phyloP scores from a whole-genome alignment of 2,113 vertebrate species.

The Peromyscus maniculatus region DNA sequence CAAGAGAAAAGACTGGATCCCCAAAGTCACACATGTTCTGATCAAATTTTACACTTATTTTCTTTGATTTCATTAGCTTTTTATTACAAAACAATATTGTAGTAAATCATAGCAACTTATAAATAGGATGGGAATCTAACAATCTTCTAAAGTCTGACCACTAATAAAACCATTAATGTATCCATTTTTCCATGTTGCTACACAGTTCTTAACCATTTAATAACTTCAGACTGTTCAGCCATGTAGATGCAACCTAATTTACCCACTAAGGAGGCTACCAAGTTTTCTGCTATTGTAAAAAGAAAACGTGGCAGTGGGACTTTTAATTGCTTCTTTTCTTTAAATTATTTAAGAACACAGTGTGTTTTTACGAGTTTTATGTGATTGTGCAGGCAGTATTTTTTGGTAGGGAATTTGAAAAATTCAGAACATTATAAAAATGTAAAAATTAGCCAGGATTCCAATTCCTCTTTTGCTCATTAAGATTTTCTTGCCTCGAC shows the following conservation, averaged over 20 bases:
- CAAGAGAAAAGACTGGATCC: background rate
- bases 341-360: background rate
- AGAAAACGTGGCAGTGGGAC: background rate
- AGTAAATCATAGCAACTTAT: slow-evolving; percentile 23
- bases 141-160: background rate
- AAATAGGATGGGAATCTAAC: slow-evolving; percentile 11
- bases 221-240: background rate
- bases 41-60: slow-evolving; percentile 1
- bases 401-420: slow-evolving; percentile 30
- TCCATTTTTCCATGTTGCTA: slow-evolving; percentile 19
- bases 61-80: slow-evolving; percentile 43
- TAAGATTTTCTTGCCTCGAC: background rate
- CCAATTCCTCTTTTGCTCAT: background rate
- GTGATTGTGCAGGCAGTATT: background rate
- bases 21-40: background rate
- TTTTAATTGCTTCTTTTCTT: background rate
- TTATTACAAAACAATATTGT: slow-evolving; percentile 55
- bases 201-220: slow-evolving; percentile 9
- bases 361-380: slow-evolving; percentile 2
- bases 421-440: background rate
- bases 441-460: background rate
- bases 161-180: slow-evolving; percentile 26
- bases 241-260: background rate
- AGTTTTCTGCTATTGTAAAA: background rate
- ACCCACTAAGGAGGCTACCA: background rate